These are phyloP conservation scores for Mercenaria mercenaria DNA, from an alignment of 1,140 invertebrate genomes.

Conservation along the genomic window DNA sequence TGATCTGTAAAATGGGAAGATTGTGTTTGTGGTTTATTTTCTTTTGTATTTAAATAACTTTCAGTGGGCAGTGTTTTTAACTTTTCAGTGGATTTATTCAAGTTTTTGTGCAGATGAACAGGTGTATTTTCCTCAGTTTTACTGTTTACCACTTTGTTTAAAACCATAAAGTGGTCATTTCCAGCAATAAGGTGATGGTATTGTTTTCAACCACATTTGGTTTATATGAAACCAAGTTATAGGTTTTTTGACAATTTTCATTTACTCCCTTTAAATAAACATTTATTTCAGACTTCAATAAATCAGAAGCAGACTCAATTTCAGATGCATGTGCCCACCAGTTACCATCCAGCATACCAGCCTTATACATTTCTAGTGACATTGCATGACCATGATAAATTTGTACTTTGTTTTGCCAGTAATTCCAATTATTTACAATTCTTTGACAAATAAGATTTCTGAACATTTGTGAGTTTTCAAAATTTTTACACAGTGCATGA, in stretches of 20 bases:
- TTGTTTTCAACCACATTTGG: neutral
- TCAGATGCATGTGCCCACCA: neutral
- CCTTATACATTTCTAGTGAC: neutral
- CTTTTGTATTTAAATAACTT: neutral
- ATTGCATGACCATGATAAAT: neutral
- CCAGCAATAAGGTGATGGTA: neutral
- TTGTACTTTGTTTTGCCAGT: conserved; percentile 15
- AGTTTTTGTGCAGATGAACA: neutral
- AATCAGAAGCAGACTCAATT: conserved; percentile 11
- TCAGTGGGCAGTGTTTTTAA: neutral
- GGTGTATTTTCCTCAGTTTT: neutral
- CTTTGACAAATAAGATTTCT: conserved; percentile 20
- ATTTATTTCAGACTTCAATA: neutral
- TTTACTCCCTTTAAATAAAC: neutral
- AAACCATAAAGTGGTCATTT: no score
- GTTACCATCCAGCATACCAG: neutral
- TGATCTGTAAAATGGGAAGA: neutral
- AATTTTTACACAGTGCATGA: neutral
- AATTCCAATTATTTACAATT: neutral
- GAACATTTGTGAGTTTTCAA: neutral
- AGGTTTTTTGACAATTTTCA: no score
- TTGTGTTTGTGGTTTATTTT: neutral
- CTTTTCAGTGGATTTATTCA: neutral
- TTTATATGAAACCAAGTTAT: neutral
- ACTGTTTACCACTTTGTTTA: neutral